phyloP scores from a whole-genome alignment of 64 coral and sea anemone species.

The Stichodactyla helianthus region DNA sequence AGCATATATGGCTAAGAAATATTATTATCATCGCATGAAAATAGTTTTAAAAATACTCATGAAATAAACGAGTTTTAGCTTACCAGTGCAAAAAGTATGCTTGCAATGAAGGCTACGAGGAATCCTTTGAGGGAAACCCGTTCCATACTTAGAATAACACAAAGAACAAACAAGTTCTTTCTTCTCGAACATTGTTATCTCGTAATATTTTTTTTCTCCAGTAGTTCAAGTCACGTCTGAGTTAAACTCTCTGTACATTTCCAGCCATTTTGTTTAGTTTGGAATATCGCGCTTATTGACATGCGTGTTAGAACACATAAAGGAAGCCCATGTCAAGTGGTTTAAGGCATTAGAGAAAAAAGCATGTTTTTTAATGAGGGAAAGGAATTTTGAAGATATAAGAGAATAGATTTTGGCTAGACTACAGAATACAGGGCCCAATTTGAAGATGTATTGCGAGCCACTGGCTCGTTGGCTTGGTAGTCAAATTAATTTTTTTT shows the following conservation, averaged over 20 bases:
- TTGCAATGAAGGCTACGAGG: slow-evolving; percentile 71
- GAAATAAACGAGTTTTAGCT: neutral
- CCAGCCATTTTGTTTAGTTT: neutral
- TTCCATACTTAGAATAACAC: slow-evolving; percentile 77
- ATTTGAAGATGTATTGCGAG: too few species aligned
- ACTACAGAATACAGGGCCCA: too few species aligned
- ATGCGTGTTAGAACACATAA: neutral
- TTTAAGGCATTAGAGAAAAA: neutral
- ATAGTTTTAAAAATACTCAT: neutral
- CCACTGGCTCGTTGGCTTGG: too few species aligned
- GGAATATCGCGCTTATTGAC: slow-evolving; percentile 12
- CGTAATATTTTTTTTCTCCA: neutral
- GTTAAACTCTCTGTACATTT: neutral
- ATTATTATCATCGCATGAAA: neutral
- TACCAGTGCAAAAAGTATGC: slow-evolving; percentile 86
- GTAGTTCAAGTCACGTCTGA: neutral
- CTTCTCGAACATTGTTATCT: slow-evolving; percentile 62
- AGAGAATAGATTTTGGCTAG: too few species aligned
- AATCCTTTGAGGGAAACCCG: slow-evolving; percentile 85
- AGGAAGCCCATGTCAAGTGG: neutral
- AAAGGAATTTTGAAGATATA: too few species aligned
- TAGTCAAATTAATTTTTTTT: too few species aligned
- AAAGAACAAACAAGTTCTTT: slow-evolving; percentile 72
- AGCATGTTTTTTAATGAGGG: too few species aligned
- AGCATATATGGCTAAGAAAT: neutral